These are phyloP conservation scores for Macropis europaea DNA, from an alignment of 2,888 invertebrate species.

Conservation along the genomic window DNA sequence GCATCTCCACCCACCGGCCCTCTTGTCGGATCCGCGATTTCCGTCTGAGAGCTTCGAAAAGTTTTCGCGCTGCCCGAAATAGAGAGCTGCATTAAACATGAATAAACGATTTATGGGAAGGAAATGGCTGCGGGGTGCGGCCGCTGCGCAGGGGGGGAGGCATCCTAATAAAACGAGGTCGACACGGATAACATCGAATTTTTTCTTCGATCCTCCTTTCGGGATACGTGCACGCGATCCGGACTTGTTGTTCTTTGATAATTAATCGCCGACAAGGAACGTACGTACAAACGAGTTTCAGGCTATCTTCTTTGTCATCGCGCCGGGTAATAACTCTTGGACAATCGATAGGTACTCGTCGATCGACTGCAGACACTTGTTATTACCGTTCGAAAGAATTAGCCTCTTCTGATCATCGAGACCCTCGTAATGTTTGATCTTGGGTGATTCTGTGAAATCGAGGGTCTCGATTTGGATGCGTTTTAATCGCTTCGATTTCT, in stretches of 20 bases:
- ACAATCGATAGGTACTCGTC: slow-evolving; percentile 49
- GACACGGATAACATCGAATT: slow-evolving; percentile 25
- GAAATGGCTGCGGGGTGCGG: slow-evolving; percentile 42
- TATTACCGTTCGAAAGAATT: slow-evolving; percentile 67
- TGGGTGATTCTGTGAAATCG: not conserved
- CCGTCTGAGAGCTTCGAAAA: slow-evolving; percentile 70
- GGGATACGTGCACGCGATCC: slow-evolving; percentile 43
- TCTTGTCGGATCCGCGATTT: slow-evolving; percentile 55
- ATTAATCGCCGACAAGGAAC: slow-evolving; percentile 70
- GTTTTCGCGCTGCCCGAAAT: slow-evolving; percentile 60
- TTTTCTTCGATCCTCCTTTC: slow-evolving; percentile 27
- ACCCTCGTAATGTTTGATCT: slow-evolving; percentile 27
- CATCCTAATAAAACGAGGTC: slow-evolving; percentile 46
- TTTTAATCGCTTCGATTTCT: not conserved
- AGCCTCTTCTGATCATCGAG: slow-evolving; percentile 41
- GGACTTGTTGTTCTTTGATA: slow-evolving; percentile 65
- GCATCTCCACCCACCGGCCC: slow-evolving; percentile 52
- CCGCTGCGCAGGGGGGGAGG: slow-evolving; percentile 4
- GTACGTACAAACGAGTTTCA: slow-evolving; percentile 42
- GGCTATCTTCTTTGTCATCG: slow-evolving; percentile 75
- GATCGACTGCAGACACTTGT: slow-evolving; percentile 19
- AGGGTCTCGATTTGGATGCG: not conserved
- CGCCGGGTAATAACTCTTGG: slow-evolving; percentile 69
- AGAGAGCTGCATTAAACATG: slow-evolving; percentile 76
- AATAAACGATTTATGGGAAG: slow-evolving; percentile 76